phyloP scores from a whole-genome alignment of 2,113 vertebrate genomes.

The Atherinomorus stipes region DNA sequence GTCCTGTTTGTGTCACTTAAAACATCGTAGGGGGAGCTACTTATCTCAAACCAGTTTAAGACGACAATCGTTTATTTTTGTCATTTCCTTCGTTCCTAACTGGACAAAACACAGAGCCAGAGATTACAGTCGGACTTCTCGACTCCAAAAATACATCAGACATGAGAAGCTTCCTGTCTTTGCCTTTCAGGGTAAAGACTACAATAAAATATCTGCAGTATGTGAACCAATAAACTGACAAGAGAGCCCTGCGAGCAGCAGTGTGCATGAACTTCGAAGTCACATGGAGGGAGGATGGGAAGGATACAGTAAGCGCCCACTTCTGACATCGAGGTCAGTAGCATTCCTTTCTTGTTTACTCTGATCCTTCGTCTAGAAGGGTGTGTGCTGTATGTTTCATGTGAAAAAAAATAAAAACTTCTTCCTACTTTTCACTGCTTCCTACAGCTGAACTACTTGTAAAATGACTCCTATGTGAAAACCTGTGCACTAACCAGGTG shows the following conservation, averaged over 20 bases:
- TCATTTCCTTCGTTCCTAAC: not conserved
- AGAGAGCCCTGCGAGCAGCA: slow-evolving; percentile 3
- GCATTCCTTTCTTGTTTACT: slow-evolving; percentile 42
- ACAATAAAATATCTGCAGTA: slow-evolving; percentile 33
- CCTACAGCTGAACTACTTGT: slow-evolving; percentile 23
- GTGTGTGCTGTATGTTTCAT: slow-evolving; percentile 10
- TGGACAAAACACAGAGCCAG: slow-evolving; percentile 20
- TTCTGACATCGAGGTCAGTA: slow-evolving; percentile 46
- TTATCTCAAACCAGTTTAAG: not conserved
- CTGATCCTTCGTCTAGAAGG: slow-evolving; percentile 15
- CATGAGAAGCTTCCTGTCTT: slow-evolving; percentile 28
- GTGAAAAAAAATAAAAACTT: not conserved
- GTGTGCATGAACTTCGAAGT: slow-evolving; percentile 9
- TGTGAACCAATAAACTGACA: slow-evolving; percentile 39
- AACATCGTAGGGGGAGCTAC: not conserved
- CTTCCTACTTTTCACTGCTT: slow-evolving; percentile 11
- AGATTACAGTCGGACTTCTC: not conserved
- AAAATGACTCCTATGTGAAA: slow-evolving; percentile 21
- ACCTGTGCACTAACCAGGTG: slow-evolving; percentile 52
- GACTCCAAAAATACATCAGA: slow-evolving; percentile 36
- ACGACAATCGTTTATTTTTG: not conserved
- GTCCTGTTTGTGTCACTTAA: not conserved
- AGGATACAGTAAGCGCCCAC: slow-evolving; percentile 20
- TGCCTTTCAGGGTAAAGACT: slow-evolving; percentile 35
- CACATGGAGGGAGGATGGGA: slow-evolving; percentile 20